Evolutionary conservation across 2,113 vertebrate species (phyloP), one percentile per base, ranked within the genome.

Genomic region (Nibea coibor): DNA sequence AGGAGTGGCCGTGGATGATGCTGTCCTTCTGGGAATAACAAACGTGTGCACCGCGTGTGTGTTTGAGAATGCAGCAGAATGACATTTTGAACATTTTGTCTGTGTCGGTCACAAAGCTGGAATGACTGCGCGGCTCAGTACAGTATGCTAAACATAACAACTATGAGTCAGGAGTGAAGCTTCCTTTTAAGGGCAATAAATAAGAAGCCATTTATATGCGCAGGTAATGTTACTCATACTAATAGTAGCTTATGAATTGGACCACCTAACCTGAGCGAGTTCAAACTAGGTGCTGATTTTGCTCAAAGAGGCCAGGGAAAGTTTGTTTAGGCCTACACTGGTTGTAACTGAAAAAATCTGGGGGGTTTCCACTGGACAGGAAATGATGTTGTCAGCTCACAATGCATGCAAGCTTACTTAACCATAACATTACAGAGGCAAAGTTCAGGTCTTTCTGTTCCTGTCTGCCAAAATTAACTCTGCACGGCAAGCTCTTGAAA

Each of bases 321-420:
- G 57, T 74, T 79, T 91, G 89, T 91, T 90, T 89, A 39, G 35
- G 35, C 35, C 35, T 39, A 90, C 92, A 79, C 78, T 72, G 75
- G 47, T 63, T 83, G 77, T 63, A 68, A 67, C 72, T 85, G 78
- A 78, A 72, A 81, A 85, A 68, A 56, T 78, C 16, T 51, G 19
- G 90, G 91, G 91, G 91, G 62, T 92, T 92, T 92, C 89, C 91
- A 61, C 48, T 28, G 68, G 82, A 91, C 82, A 77, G 91, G 92
- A 92, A 90, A 78, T 80, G 47, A 90, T 87, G 86, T 72, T 50
- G 57, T 83, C 78, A 72, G 61, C 71, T 75, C 54, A 68, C 73
- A 28, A 64, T 64, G 81, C 68, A 70, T 67, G 74, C 68, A 64
- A 4, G 67, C n/a, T 58, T 16, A 64, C 63, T 77, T 75, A 48